These are phyloP conservation scores for Allacma fusca DNA, from an alignment of 2,888 invertebrate genomes.

Conservation along the genomic window DNA sequence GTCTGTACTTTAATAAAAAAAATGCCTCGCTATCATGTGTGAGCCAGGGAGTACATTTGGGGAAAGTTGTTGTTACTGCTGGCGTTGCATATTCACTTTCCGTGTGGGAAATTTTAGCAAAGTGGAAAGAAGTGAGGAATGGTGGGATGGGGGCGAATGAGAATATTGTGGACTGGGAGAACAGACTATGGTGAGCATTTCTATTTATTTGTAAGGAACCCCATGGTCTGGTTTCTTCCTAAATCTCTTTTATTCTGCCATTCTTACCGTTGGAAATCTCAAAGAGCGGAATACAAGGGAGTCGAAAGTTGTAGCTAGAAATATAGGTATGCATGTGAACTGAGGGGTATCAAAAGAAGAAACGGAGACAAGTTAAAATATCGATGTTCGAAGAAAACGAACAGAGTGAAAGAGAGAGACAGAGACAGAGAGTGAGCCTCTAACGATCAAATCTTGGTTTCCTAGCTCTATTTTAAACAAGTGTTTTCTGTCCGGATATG, in stretches of 20 bases:
- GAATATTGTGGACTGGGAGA: not conserved
- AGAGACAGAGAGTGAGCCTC: not conserved
- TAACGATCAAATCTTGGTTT: not conserved
- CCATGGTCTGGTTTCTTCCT: slow-evolving; percentile 1
- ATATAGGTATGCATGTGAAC: not conserved
- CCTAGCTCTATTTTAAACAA: not conserved
- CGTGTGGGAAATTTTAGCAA: slow-evolving; percentile 12
- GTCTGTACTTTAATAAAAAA: too few relatives aligned
- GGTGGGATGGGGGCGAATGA: not conserved
- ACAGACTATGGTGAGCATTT: not conserved
- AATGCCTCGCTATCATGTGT: too few relatives aligned
- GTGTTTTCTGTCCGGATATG: too few relatives aligned
- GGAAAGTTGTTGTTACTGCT: not conserved
- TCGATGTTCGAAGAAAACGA: not conserved
- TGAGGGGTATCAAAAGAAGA: not conserved
- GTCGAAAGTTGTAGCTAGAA: not conserved
- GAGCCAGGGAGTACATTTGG: not conserved
- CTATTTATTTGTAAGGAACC: slow-evolving; percentile 16
- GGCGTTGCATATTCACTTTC: slow-evolving; percentile 4
- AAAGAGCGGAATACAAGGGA: not conserved
- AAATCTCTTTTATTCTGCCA: not conserved
- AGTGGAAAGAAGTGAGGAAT: not conserved
- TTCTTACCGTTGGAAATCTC: not conserved
- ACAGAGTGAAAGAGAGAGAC: not conserved
- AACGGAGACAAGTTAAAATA: not conserved